Conservation (phyloP, 2,888 invertebrate species). For the Neoascia interrupta region DNA sequence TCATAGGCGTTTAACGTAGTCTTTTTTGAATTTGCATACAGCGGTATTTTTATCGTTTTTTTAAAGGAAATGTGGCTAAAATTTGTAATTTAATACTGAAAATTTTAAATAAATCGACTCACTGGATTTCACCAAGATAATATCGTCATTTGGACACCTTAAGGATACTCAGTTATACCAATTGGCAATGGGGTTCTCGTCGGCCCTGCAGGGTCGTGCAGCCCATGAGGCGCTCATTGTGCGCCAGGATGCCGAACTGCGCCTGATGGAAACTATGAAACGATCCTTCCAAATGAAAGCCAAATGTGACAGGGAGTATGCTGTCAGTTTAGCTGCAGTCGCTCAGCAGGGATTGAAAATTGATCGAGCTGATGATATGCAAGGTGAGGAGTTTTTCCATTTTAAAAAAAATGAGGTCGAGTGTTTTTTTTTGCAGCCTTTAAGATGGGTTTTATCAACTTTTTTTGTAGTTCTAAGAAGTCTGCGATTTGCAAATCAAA, state of each 20-base stretch:
- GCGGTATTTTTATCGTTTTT: slow-evolving; percentile 15
- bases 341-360: slow-evolving; percentile 91
- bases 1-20: too few relatives aligned
- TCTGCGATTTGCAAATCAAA: too few relatives aligned
- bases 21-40: too few relatives aligned
- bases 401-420: neutral
- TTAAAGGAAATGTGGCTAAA: slow-evolving; percentile 40
- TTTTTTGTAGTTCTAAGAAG: too few relatives aligned
- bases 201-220: slow-evolving; percentile 90
- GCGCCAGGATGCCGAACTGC: slow-evolving; percentile 95
- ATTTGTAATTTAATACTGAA: neutral
- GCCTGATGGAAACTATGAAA: slow-evolving; percentile 94
- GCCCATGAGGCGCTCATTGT: slow-evolving; percentile 95
- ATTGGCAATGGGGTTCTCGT: slow-evolving; percentile 89
- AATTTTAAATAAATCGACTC: neutral
- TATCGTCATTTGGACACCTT: slow-evolving; percentile 32
- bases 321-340: slow-evolving; percentile 89
- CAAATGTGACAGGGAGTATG: slow-evolving; percentile 95
- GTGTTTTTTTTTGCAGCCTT: neutral
- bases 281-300: slow-evolving; percentile 92
- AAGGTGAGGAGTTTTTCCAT: slow-evolving; percentile 78
- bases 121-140: slow-evolving; percentile 50
- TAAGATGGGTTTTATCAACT: too few relatives aligned
- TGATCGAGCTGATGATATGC: slow-evolving; percentile 82
- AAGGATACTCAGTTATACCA: slow-evolving; percentile 52